phyloP scores from a whole-genome alignment of 2,888 invertebrate species.

The Lochmaea capreae region DNA sequence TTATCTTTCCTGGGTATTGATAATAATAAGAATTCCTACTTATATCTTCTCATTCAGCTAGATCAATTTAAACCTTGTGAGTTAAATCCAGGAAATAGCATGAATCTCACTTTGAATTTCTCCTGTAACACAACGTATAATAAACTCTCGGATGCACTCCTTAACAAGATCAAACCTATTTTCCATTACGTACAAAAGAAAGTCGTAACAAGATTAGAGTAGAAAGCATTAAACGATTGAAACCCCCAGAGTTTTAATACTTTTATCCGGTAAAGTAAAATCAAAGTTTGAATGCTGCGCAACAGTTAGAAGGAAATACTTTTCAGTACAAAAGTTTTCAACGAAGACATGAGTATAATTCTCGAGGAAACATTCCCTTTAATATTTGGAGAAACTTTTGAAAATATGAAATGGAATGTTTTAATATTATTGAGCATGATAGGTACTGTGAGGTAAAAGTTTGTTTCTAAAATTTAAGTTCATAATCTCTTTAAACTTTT shows the following conservation, averaged over 20 bases:
- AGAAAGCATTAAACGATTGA: slow-evolving; percentile 42
- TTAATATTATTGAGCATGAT: slow-evolving; percentile 7
- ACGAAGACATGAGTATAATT: slow-evolving; percentile 17
- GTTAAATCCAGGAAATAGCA: not conserved
- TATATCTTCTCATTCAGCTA: no score
- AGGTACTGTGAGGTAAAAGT: slow-evolving; percentile 11
- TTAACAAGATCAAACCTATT: slow-evolving; percentile 36
- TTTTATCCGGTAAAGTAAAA: slow-evolving; percentile 39
- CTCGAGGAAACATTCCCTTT: slow-evolving; percentile 11
- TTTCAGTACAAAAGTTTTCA: slow-evolving; percentile 13
- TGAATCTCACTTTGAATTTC: not conserved
- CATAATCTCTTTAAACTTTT: not conserved
- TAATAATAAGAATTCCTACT: no score
- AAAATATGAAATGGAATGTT: slow-evolving; percentile 10
- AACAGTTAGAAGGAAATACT: slow-evolving; percentile 34
- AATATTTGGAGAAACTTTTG: slow-evolving; percentile 2
- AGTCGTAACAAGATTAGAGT: slow-evolving; percentile 40
- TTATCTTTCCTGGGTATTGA: no score
- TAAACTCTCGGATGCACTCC: slow-evolving; percentile 29
- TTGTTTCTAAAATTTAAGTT: not conserved
- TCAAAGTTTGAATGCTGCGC: slow-evolving; percentile 41
- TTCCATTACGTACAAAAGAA: slow-evolving; percentile 37
- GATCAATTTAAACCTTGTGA: no score
- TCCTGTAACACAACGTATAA: slow-evolving; percentile 2
- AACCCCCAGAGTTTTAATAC: slow-evolving; percentile 41